These are phyloP conservation scores for Dicerorhinus sumatrensis DNA, from an alignment of 2,113 vertebrate genomes.

Conservation along the genomic window DNA sequence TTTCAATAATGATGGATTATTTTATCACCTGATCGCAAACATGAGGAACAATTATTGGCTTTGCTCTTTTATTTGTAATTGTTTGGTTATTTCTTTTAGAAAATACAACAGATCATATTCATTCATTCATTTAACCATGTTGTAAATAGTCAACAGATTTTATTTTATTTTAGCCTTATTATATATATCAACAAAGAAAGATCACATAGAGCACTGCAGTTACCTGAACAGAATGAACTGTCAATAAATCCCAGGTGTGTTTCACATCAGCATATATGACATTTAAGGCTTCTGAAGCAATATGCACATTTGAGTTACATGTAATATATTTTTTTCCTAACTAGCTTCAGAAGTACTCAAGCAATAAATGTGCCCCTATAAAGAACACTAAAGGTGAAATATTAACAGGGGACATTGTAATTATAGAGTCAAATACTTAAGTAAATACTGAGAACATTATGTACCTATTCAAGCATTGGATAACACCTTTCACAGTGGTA, in stretches of 20 bases:
- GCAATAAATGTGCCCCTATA: slow-evolving; percentile 58
- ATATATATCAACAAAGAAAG: not conserved
- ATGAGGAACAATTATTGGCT: not conserved
- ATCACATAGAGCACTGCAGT: not conserved
- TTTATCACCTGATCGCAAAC: not conserved
- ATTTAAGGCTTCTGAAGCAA: slow-evolving; percentile 19
- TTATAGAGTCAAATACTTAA: slow-evolving; percentile 56
- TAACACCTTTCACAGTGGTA: not conserved
- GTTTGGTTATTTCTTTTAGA: not conserved
- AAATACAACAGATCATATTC: not conserved
- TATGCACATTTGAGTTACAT: slow-evolving; percentile 3
- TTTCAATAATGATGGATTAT: not conserved
- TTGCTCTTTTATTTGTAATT: not conserved
- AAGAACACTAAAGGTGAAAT: slow-evolving; percentile 71
- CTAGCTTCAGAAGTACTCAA: slow-evolving; percentile 43
- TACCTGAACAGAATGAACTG: not conserved
- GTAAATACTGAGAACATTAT: slow-evolving; percentile 59
- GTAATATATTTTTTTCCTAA: slow-evolving; percentile 45
- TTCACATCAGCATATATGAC: not conserved
- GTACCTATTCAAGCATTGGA: slow-evolving; percentile 34
- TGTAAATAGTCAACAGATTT: not conserved
- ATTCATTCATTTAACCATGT: not conserved
- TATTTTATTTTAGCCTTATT: not conserved
- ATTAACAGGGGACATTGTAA: slow-evolving; percentile 69
- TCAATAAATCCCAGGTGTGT: slow-evolving; percentile 7